A percentile compares a stretch with the other conserved stretches of the same genome.
Evolutionary conservation across 2,113 vertebrate genomes (phyloP).

Genomic region (Nyctibius bracteatus): DNA sequence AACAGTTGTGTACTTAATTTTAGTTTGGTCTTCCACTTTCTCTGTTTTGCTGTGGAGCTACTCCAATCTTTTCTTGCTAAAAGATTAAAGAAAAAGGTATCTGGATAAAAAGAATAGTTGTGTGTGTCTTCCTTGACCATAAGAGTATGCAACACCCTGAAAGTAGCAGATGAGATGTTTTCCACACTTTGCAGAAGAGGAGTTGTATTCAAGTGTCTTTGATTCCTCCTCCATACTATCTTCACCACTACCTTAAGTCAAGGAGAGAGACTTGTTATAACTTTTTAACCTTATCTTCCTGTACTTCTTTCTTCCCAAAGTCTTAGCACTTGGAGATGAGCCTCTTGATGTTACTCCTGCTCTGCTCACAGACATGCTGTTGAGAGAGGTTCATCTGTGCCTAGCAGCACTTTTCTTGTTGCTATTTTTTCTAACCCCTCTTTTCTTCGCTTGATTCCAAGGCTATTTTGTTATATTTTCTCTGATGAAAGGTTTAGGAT

Average conservation of each 20-base stretch:
- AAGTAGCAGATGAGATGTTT: neutral
- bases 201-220: neutral
- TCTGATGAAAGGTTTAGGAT: conserved; percentile 29
- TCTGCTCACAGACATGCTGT: neutral
- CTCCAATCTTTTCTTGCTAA: neutral
- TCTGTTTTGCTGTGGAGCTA: neutral
- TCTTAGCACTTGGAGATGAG: neutral
- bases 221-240: neutral
- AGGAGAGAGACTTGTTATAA: neutral
- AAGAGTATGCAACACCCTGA: neutral
- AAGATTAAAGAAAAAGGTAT: neutral
- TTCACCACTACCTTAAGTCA: neutral
- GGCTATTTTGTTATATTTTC: conserved; percentile 7
- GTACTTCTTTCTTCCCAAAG: neutral
- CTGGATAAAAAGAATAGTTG: neutral
- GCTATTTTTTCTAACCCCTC: neutral
- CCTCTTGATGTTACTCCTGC: neutral
- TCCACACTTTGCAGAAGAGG: neutral
- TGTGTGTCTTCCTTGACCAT: neutral
- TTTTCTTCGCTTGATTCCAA: conserved; percentile 26
- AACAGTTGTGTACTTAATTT: neutral
- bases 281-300: neutral
- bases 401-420: conserved; percentile 3
- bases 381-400: neutral
- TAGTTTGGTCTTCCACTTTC: neutral